Base-by-base conservation (phyloP, 1,140 invertebrate species). In the Latrodectus geometricus region DNA sequence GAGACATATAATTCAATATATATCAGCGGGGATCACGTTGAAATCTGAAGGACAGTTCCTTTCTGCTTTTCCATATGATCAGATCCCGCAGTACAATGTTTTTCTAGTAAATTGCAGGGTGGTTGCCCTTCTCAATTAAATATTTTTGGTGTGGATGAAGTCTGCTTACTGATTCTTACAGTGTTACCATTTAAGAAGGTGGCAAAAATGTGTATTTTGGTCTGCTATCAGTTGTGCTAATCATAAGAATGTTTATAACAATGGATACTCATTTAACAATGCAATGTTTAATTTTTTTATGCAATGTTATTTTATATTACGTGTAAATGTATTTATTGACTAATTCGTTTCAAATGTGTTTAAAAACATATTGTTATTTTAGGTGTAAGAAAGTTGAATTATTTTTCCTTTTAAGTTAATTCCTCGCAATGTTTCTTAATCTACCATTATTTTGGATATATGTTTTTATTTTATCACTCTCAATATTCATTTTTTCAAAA, bases 1-100 rank as follows among this genome's bases (percentile, higher is more conserved):
- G 77, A 66, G 68, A 81, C 66, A 72, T 35, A 81, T 72, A 81
- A 81, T 81, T 81, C 79, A 49, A 72, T 81, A 72, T 61, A 72
- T 81, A 66, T 52, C 79, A 35, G 68, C 50, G 68, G 68, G 52
- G 66, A 72, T 81, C 79, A 81, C 79, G 79, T 72, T 68, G 54
- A 76, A 76, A 52, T 49, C 9, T 49, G 68, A 11, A 20, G 66
- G 73, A 50, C 73, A 5, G 2, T 35, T 35, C 23, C 78, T 80
- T 69, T 8, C 54, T 3, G 79, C 50, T 70, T 81, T 68, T 70
- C 66, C 50, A 68, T 17, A 49, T 12, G 69, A 12, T 70, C 12
- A n/a, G 15, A 8, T 61, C 54, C 20, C n/a, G 14, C 74, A 76
- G 23, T 56, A 21, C 54, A 15, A 35, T 61, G 4, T 14, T 17